Evolutionary conservation across 2,888 invertebrate genomes (phyloP), one percentile per base, ranked within the genome.

Genomic region (Microchrysa polita): DNA sequence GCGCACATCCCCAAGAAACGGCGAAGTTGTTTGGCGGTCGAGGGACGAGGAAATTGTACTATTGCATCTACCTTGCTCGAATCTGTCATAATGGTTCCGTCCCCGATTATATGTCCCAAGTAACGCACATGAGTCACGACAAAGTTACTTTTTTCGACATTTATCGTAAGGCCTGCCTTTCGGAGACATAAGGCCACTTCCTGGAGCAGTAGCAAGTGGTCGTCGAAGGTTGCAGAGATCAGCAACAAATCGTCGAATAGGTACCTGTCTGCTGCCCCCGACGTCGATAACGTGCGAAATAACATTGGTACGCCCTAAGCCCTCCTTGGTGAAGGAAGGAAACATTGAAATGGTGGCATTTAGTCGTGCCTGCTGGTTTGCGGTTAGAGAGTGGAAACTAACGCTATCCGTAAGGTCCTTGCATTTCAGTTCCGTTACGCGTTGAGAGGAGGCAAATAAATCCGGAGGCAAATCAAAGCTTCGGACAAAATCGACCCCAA

Each of bases 1-100:
- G 2, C 75, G 44, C 27, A 34, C 27, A 34, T 34, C 4, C 98
- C 67, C 2, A 52, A 9, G 22, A 22, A 67, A 5, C 52, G 48
- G 2, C 75, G 44, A 52, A 77, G 57, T 34, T 75, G 60, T n/a
- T 73, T 40, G 9, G 73, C 42, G 12, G 72, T 74, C 14, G 67
- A 20, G 1, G 75, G 76, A 42, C 57, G 42, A 1, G 60, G 57
- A 44, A 42, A 76, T 0, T 74, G 53, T 0, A 1, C 7, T 2
- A 76, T 72, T 0, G 71, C 65, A 12, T 65, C 0, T 0, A 76
- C 61, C 22, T 75, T 75, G 1, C 75, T 65, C 5, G 44, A 44
- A 0, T 34, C 16, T 14, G 76, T 75, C 22, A 18, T 44, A 34
- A 73, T 73, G 16, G 53, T 65, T 2, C 34, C 22, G 7, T 20